phyloP scores from a whole-genome alignment of 92 coral and sea anemone genomes.

The Scolanthus callimorphus region DNA sequence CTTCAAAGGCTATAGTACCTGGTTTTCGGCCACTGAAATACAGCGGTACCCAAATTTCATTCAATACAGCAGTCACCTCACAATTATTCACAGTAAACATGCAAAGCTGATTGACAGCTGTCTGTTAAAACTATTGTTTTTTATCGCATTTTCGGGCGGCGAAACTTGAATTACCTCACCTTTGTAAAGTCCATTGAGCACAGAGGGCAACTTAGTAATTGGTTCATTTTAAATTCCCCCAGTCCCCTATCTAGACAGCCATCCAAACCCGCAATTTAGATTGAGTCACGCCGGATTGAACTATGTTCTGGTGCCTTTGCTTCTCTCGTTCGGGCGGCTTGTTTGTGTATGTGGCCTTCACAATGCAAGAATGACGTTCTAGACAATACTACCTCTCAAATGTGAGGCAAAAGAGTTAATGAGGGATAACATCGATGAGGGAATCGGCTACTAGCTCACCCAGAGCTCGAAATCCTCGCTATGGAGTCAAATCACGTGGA shows the following conservation, averaged over 20 bases:
- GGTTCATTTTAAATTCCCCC: slow-evolving; percentile 17
- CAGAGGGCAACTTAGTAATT: slow-evolving; percentile 24
- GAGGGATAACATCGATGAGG: slow-evolving; percentile 26
- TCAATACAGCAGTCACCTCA: too few species aligned
- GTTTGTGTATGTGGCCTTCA: slow-evolving; percentile 16
- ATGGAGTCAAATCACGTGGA: slow-evolving; percentile 33
- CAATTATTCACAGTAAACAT: slow-evolving; percentile 5
- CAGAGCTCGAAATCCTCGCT: slow-evolving; percentile 41
- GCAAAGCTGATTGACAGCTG: slow-evolving; percentile 13
- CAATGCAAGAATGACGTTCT: slow-evolving; percentile 6
- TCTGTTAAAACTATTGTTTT: too few species aligned
- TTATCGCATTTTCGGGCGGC: slow-evolving; percentile 23
- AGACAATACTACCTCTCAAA: slow-evolving; percentile 3
- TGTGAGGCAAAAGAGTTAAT: slow-evolving; percentile 15
- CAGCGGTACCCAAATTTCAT: too few species aligned
- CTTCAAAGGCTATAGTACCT: too few species aligned
- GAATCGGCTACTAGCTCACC: slow-evolving; percentile 27
- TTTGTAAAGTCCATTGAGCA: too few species aligned
- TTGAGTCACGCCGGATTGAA: too few species aligned
- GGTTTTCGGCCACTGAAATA: too few species aligned
- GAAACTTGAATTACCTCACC: slow-evolving; percentile 33
- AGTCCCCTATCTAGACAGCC: slow-evolving; percentile 36
- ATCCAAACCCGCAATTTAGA: too few species aligned
- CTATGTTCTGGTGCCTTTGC: too few species aligned
- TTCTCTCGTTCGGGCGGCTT: not conserved